Conservation (phyloP, 2,113 vertebrate species). For the Saimiri boliviensis region DNA sequence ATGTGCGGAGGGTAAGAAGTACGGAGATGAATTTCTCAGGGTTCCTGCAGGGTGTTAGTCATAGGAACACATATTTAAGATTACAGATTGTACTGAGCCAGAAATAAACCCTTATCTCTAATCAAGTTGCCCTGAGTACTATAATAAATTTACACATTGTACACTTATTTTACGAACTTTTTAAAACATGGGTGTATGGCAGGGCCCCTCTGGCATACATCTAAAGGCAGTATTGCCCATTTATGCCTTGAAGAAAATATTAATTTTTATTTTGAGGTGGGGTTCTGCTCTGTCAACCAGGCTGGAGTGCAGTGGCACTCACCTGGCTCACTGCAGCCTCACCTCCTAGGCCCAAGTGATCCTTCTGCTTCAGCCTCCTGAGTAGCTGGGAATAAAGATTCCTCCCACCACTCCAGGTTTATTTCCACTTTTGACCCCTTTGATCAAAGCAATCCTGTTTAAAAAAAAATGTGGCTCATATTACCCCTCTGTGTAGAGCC, state of each 20-base stretch:
- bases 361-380: background rate
- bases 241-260: background rate
- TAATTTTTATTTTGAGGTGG: background rate
- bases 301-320: background rate
- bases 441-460: background rate
- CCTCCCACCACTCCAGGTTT: background rate
- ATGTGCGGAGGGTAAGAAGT: too few species aligned
- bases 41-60: background rate
- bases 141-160: background rate
- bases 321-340: background rate
- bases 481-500: background rate
- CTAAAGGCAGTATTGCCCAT: background rate
- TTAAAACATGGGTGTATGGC: background rate
- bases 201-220: background rate
- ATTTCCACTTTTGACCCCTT: background rate
- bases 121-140: background rate
- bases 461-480: background rate
- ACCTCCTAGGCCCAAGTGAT: background rate
- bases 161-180: background rate
- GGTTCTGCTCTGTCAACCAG: background rate
- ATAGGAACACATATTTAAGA: background rate
- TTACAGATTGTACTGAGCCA: background rate
- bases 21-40: background rate
- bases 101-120: background rate
- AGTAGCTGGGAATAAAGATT: background rate